Conservation (phyloP, 2,797 vertebrate species). For the Tenualosa thibaudeaui region DNA sequence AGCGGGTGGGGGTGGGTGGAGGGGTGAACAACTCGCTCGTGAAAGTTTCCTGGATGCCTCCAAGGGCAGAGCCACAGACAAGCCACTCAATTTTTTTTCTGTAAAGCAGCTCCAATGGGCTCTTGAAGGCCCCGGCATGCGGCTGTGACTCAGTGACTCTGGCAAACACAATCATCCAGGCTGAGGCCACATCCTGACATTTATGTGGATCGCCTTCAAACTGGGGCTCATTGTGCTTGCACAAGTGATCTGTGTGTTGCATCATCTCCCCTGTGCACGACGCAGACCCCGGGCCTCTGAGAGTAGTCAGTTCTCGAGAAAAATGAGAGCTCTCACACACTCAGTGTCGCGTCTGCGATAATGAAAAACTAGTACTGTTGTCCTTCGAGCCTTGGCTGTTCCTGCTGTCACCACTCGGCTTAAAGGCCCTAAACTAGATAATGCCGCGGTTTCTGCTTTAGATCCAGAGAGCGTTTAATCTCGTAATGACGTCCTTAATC, state of each 20-base stretch:
- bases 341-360: not conserved
- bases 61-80: not conserved
- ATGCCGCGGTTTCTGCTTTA: not conserved
- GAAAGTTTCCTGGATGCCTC: slow-evolving; percentile 16
- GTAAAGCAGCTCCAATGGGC: not conserved
- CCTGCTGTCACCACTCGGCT: not conserved
- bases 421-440: not conserved
- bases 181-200: slow-evolving; percentile 26
- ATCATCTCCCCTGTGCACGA: not conserved
- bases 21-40: not conserved
- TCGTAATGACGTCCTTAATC: not conserved
- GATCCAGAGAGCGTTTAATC: not conserved
- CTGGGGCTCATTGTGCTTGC: slow-evolving; percentile 21
- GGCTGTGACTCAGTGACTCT: not conserved
- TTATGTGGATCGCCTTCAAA: slow-evolving; percentile 15
- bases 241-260: not conserved
- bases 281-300: not conserved
- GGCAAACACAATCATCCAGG: not conserved
- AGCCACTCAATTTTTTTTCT: not conserved
- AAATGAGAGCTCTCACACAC: not conserved
- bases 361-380: not conserved
- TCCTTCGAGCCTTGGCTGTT: not conserved
- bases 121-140: not conserved
- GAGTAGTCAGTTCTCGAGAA: slow-evolving; percentile 10
- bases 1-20: not conserved